Evolutionary conservation across 2,113 vertebrate species (phyloP), one percentile per base, ranked within the genome.

Genomic region (Bambusicola thoracicus): DNA sequence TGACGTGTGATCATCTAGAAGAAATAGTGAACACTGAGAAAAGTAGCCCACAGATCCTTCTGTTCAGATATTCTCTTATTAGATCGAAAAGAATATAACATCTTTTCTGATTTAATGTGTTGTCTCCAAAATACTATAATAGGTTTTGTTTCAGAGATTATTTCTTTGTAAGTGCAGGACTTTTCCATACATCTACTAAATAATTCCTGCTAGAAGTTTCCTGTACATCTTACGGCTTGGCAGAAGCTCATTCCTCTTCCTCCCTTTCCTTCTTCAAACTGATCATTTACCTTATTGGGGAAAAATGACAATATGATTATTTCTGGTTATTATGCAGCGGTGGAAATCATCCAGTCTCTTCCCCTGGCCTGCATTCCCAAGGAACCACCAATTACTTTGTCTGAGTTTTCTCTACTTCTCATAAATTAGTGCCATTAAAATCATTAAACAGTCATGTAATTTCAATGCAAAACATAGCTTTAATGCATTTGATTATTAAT

Each of bases 401-500:
- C 84, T 62, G 75, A 74, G 41, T 87, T 93, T 91, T 80, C 92
- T 81, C 30, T 0, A 0, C 53, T 94, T 56, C 87, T 93, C 82
- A 90, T 92, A 95, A 95, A 91, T 95, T 85, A 95, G 21, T 84
- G 43, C 69, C 38, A 73, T 94, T 81, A 81, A 92, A 94, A 88
- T 72, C n/a, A 75, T 87, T 86, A 81, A 48, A 61, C 21, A 72
- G 30, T 86, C 72, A 86, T 83, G 79, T 89, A 17, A 92, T 80
- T 90, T 92, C 65, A 68, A 40, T 40, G 32, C 18, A 38, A 90
- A 78, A 48, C 27, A 44, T 38, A 58, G 13, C 24, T 81, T 49
- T 86, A 78, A 88, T 91, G 36, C 48, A 44, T 70, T 92, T 93
- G 43, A 75, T 89, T 91, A 49, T 83, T 92, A 92, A 83, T 83